These are phyloP conservation scores for Chloroceryle amazona DNA, from an alignment of 2,797 vertebrate species.

Conservation along the genomic window DNA sequence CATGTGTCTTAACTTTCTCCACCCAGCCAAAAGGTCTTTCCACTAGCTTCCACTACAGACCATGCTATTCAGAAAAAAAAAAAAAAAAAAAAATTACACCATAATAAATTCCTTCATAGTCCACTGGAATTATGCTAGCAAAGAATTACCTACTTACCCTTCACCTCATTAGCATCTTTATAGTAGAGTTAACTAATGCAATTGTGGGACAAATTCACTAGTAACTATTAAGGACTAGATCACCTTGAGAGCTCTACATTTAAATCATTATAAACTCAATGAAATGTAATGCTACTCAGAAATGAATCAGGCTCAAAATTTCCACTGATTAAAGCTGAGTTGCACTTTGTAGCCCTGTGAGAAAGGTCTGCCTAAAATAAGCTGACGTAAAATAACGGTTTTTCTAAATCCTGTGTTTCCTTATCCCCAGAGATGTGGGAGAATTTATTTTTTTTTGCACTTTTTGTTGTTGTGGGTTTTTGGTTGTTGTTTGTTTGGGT, in stretches of 20 bases:
- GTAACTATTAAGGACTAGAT: constrained; percentile 49
- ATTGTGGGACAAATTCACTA: background rate
- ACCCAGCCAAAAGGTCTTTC: background rate
- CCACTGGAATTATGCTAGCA: background rate
- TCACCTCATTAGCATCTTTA: constrained; percentile 42
- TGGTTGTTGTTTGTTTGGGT: background rate
- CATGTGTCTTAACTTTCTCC: background rate
- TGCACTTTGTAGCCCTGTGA: background rate
- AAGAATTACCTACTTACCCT: constrained; percentile 18
- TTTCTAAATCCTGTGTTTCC: constrained; percentile 16
- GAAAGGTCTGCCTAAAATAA: constrained; percentile 40
- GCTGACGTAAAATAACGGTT: background rate
- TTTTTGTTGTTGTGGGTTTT: background rate
- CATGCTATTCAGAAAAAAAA: background rate
- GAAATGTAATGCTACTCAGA: constrained; percentile 36
- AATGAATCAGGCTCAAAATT: constrained; percentile 41
- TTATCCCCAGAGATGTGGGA: background rate
- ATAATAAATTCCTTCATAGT: constrained; percentile 24
- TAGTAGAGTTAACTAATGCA: constrained; percentile 34
- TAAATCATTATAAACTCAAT: background rate
- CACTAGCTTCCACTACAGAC: background rate
- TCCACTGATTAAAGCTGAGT: constrained; percentile 5
- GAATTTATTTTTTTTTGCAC: background rate
- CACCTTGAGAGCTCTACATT: constrained; percentile 56
- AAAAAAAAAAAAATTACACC: constrained; percentile 11